Evolutionary conservation across 1,140 invertebrate species (phyloP), one percentile per base, ranked within the genome.

Genomic region (Leptopilina boulardi): DNA sequence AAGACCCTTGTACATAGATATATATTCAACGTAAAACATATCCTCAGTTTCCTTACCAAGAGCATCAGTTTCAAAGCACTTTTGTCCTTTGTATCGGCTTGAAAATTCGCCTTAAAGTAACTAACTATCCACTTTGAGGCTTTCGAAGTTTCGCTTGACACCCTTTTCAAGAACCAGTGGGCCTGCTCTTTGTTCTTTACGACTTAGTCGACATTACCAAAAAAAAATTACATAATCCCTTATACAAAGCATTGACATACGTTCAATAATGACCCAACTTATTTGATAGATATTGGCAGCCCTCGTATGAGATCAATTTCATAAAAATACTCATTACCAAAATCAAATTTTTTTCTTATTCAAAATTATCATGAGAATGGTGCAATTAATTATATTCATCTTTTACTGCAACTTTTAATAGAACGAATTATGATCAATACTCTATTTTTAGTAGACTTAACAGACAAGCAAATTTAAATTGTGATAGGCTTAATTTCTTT

Each of bases 151-250:
- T 21, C 4, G 75, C 19, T 21, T 44, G 41, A 59, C 42, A 76
- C 30, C 34, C 18, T 66, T 9, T 18, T 73, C 13, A 44, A 18
- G 23, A 56, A 59, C 6, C 19, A 34, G 19, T 18, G 13, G 41
- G 41, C 59, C 2, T 70, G 19, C 4, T 59, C 23, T 15, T 41
- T 15, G 41, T 38, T 30, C 47, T 38, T 54, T 26, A n/a, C 3
- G n/a, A 75, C 47, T 23, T 10, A 74, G 44, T 38, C 26, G 19
- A 18, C 30, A 71, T 41, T 26, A 38, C 70, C 18, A 19, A 56
- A 34, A 74, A 41, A 71, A 30, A 34, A 18, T 26, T 54, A 76
- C 72, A 75, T 74, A 66, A 54, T 56, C 42, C 38, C 30, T 10
- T 15, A 41, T 70, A 13, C 13, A 42, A 54, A 26, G 70, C 54